Percentiles rank a stretch among this genome's conserved stretches.
Evolutionary conservation across 2,888 invertebrate species (phyloP).

Genomic region (Drosophila mercatorum): DNA sequence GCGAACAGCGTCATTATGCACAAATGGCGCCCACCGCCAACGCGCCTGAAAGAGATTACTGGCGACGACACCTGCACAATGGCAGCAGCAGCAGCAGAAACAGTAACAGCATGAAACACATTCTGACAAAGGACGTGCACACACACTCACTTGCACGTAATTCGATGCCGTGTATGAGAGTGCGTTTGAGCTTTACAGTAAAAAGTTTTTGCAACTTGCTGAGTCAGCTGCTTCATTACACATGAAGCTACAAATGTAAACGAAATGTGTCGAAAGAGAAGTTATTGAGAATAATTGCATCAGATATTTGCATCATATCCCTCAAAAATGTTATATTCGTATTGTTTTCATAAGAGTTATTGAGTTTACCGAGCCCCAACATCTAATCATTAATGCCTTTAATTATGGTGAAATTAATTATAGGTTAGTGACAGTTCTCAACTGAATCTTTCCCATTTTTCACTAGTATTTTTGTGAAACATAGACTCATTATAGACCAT

Average conservation of each 20-base stretch:
- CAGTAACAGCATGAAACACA: constrained; percentile 35
- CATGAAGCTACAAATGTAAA: constrained; percentile 53
- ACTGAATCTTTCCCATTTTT: no score
- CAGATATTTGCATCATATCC: neutral
- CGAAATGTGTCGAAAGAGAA: constrained; percentile 24
- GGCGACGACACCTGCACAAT: constrained; percentile 77
- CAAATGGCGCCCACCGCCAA: constrained; percentile 68
- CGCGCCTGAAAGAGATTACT: constrained; percentile 74
- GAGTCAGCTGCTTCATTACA: constrained; percentile 80
- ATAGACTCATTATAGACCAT: no score
- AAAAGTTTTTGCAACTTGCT: constrained; percentile 70
- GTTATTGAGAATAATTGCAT: neutral
- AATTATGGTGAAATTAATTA: no score
- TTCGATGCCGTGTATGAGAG: constrained; percentile 11
- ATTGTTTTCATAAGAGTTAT: no score
- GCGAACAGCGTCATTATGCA: constrained; percentile 73
- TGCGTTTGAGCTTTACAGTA: constrained; percentile 40
- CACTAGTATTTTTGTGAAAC: no score
- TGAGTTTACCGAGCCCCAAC: no score
- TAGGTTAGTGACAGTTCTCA: no score
- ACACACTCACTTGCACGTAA: constrained; percentile 17
- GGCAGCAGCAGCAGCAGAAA: constrained; percentile 43
- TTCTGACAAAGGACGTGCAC: constrained; percentile 33
- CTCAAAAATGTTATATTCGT: no score
- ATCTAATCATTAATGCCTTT: no score